Conservation (phyloP, 2,797 vertebrate genomes). For the Delichon dasypus region DNA sequence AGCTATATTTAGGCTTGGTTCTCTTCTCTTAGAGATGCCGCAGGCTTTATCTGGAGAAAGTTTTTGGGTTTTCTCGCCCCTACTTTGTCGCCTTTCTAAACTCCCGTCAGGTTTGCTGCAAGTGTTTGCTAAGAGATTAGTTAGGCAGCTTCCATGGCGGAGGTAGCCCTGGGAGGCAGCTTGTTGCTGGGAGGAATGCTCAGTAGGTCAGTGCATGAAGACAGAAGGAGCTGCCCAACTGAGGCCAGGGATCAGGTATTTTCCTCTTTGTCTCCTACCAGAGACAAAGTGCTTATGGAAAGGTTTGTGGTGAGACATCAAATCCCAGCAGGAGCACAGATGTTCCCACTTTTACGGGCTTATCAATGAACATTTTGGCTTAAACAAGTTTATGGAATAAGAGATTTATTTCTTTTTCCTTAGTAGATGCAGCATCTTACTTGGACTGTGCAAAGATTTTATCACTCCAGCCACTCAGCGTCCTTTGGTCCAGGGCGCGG, state of each 20-base stretch:
- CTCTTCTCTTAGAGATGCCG: background rate
- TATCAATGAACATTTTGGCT: constrained; percentile 64
- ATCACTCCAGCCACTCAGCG: constrained; percentile 28
- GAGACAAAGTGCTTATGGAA: constrained; percentile 81
- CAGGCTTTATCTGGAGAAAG: constrained; percentile 68
- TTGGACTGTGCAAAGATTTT: constrained; percentile 58
- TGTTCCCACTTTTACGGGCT: constrained; percentile 73
- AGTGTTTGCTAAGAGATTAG: constrained; percentile 91
- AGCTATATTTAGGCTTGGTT: constrained; percentile 35
- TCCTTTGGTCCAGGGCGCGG: constrained; percentile 46
- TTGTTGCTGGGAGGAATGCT: constrained; percentile 82
- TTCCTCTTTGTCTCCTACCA: constrained; percentile 81
- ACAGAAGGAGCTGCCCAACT: constrained; percentile 68
- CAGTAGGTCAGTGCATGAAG: constrained; percentile 79
- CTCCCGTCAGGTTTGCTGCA: constrained; percentile 85
- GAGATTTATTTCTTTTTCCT: constrained; percentile 27
- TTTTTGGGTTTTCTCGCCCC: constrained; percentile 28
- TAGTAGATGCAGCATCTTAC: constrained; percentile 28
- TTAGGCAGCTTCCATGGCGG: constrained; percentile 78
- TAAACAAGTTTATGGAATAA: constrained; percentile 65
- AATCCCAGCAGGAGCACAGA: constrained; percentile 76
- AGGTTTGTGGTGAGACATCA: constrained; percentile 79
- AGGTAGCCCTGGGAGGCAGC: constrained; percentile 90
- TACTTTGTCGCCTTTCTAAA: background rate
- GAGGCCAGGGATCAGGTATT: constrained; percentile 85